phyloP scores from a whole-genome alignment of 2,113 vertebrate species.

The Gymnogyps californianus region DNA sequence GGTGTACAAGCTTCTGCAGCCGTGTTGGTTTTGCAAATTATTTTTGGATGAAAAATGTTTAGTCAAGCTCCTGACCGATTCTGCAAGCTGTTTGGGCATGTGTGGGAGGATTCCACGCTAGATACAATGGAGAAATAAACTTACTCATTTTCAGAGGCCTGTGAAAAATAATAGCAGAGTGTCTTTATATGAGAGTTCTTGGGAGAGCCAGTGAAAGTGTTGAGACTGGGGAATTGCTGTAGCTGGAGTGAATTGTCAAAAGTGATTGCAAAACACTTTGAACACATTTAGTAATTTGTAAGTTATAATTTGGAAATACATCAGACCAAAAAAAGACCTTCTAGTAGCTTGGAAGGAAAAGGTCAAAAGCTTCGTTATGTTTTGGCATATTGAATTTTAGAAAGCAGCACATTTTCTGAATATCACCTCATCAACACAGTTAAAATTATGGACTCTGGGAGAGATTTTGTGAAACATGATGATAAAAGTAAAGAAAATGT shows the following conservation, averaged over 20 bases:
- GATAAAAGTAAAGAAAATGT: not conserved
- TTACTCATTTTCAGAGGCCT: not conserved
- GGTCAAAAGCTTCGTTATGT: not conserved
- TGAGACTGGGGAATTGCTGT: not conserved
- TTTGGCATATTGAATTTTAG: not conserved
- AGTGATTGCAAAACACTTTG: not conserved
- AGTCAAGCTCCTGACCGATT: not conserved
- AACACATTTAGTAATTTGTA: not conserved
- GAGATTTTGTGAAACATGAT: not conserved
- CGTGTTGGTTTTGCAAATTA: not conserved
- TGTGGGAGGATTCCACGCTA: not conserved
- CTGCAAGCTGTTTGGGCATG: not conserved
- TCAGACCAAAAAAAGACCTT: not conserved
- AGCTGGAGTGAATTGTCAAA: not conserved
- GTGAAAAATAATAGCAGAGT: not conserved
- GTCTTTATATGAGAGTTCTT: not conserved
- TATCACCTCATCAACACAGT: not conserved
- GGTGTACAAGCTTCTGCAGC: not conserved
- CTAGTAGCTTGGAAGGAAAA: not conserved
- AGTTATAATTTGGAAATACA: not conserved
- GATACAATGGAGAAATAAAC: not conserved
- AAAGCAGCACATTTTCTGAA: not conserved
- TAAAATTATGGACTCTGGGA: not conserved
- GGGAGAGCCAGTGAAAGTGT: not conserved
- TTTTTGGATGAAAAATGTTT: not conserved